Evolutionary conservation across 2,113 vertebrate genomes (phyloP).

Genomic region (Centropus bengalensis): DNA sequence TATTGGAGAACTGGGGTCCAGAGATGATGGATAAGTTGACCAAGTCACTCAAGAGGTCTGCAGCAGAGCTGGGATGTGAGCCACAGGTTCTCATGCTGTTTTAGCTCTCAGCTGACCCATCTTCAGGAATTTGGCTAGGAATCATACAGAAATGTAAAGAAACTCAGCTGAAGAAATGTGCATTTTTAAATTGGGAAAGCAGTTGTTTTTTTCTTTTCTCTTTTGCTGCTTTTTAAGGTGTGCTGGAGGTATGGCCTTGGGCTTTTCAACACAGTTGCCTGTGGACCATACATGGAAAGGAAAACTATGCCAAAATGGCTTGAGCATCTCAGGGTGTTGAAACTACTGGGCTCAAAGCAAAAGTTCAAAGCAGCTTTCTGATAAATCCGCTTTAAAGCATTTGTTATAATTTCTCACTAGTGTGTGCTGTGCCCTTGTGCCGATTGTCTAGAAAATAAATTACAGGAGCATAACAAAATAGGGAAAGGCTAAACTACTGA

Average conservation of each 20-base stretch:
- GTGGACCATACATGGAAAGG: background rate
- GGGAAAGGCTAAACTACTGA: background rate
- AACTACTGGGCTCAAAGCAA: background rate
- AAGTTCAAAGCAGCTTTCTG: background rate
- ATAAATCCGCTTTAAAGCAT: background rate
- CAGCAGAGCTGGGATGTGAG: background rate
- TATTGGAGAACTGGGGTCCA: background rate
- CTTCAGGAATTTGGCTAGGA: background rate
- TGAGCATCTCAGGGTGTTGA: background rate
- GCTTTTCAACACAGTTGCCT: background rate
- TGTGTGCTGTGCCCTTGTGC: background rate
- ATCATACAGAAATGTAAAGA: background rate
- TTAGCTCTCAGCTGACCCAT: background rate
- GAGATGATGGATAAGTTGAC: background rate
- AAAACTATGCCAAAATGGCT: background rate
- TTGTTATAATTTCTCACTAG: background rate
- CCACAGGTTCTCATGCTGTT: background rate
- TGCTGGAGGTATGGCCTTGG: background rate
- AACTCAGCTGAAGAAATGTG: background rate
- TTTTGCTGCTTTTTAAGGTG: background rate
- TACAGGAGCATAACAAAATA: background rate
- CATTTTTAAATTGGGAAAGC: background rate
- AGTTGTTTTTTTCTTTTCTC: background rate
- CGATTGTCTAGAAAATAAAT: slow-evolving; percentile 9
- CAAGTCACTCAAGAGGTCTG: background rate